phyloP scores from a whole-genome alignment of 2,888 invertebrate genomes.

The Cheilosia grossa region DNA sequence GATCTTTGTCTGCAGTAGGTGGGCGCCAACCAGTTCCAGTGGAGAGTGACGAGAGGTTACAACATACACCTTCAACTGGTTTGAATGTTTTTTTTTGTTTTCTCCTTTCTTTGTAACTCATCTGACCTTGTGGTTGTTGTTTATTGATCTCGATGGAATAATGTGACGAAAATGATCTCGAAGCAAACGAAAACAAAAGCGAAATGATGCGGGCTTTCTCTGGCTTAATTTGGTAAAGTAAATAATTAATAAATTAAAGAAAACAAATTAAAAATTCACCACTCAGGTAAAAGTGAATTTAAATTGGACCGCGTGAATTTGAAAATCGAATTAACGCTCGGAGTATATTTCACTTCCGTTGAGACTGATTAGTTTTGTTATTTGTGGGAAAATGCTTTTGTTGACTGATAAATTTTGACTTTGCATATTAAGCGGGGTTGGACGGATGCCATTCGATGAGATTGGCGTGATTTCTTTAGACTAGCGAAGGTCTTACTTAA shows the following conservation, averaged over 20 bases:
- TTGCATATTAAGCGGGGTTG: no score
- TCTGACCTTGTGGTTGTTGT: slow-evolving; percentile 17
- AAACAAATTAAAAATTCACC: background rate
- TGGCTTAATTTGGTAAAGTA: background rate
- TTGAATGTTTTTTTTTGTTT: background rate
- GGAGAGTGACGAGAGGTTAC: background rate
- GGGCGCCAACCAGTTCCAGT: slow-evolving; percentile 6
- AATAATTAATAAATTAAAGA: no score
- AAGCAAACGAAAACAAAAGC: slow-evolving; percentile 24
- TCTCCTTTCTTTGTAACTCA: background rate
- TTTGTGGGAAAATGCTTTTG: no score
- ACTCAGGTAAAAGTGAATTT: slow-evolving; percentile 21
- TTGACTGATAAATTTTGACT: no score
- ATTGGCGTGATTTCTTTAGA: no score
- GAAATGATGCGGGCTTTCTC: slow-evolving; percentile 16
- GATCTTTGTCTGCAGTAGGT: slow-evolving; percentile 6
- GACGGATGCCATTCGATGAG: no score
- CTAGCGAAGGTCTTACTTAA: no score
- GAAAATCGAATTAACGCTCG: background rate
- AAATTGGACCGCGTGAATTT: background rate
- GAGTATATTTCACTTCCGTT: background rate
- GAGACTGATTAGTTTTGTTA: background rate
- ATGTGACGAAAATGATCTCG: background rate
- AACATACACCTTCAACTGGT: slow-evolving; percentile 9
- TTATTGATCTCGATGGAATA: slow-evolving; percentile 14